Percentiles rank a stretch among this genome's conserved stretches.
Conservation (phyloP, 2,113 vertebrate genomes). For the Callipepla squamata region DNA sequence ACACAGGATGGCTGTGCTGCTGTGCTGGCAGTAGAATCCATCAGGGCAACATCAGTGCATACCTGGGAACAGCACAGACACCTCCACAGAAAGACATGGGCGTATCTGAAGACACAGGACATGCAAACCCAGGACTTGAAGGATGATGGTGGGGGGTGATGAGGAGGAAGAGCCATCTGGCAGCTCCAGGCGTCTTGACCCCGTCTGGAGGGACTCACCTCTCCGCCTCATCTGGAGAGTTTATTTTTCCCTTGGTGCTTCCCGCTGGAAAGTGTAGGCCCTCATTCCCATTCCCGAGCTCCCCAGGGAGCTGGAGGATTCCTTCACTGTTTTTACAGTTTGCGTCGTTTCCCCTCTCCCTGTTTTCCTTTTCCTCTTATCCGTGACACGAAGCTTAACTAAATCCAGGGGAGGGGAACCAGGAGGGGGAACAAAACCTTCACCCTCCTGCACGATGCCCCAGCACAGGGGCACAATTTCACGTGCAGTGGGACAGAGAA, state of each 20-base stretch:
- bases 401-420: neutral
- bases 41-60: rapidly evolving
- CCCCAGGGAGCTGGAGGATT: neutral
- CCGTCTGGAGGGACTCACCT: neutral
- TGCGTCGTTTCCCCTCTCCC: neutral
- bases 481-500: neutral
- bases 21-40: neutral
- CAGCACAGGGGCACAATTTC: neutral
- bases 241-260: slow-evolving; percentile 8
- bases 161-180: rapidly evolving
- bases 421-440: neutral
- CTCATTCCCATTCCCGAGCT: slow-evolving; percentile 3
- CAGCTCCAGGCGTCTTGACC: neutral
- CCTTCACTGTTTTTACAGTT: slow-evolving; percentile 48
- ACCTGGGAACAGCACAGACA: neutral
- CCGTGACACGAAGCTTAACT: neutral
- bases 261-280: slow-evolving; percentile 13
- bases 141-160: neutral
- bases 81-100: neutral
- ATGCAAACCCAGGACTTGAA: neutral
- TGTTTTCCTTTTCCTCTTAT: slow-evolving; percentile 27
- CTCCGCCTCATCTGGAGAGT: neutral
- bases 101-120: neutral
- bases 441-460: neutral
- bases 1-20: neutral